Evolutionary conservation across 2,113 vertebrate genomes (phyloP), one percentile per base, ranked within the genome.

Genomic region (Theristicus caerulescens): DNA sequence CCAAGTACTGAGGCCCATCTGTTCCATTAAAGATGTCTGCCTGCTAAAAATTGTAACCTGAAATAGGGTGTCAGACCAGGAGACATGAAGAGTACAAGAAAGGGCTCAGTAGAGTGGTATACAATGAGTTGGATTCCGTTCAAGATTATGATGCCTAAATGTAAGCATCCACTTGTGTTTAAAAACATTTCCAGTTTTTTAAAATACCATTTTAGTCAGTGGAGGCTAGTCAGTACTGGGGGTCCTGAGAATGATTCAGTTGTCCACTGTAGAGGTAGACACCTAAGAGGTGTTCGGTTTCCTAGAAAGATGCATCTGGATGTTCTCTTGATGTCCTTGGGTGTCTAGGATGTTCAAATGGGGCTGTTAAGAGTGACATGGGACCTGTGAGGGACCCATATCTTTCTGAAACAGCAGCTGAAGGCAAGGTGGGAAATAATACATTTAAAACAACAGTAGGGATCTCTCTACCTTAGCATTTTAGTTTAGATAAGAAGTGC

Each of bases 81-180:
- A 26, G 11, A 52, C 34, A 20, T 17, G 38, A 20, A 36, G 57
- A 36, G 47, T n/a, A 31, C 3, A 26, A 57, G 25, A 51, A 71
- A 27, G 16, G 47, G 16, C 42, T 67, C 22, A 67, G 11, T 42
- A 52, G 40, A 62, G 25, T 0, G 0, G 0, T 38, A 31, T 9
- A 47, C 20, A 38, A 47, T n/a, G 7, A 47, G 7, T 2, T 88
- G 54, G 22, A 21, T 67, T 67, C 36, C 42, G 15, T 67, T 82
- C 36, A 67, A 58, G 49, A 7, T 52, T 67, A 52, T 52, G 32
- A 66, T 52, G 24, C 22, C 58, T 71, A 81, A 72, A 82, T 58
- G 27, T 22, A 72, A 82, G 13, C 2, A 9, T 24, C 31, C 64
- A 18, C 6, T 78, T 24, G 1, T 32, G 20, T 82, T 44, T 21